These are phyloP conservation scores for Pegoplata infirma DNA, from an alignment of 2,888 invertebrate genomes.

Conservation along the genomic window DNA sequence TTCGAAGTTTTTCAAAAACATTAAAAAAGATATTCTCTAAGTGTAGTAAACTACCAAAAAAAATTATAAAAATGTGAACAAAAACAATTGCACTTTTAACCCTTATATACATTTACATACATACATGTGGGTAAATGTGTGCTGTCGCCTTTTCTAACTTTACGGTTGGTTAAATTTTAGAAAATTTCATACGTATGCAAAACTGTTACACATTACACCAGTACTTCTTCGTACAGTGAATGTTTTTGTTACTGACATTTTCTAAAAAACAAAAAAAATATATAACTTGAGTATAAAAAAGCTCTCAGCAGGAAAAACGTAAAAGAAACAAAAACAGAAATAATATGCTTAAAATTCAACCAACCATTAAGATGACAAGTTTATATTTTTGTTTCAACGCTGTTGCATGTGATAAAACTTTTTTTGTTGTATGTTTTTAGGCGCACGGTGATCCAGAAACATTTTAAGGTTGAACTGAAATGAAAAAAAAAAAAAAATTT, in stretches of 20 bases:
- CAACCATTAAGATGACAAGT: constrained; percentile 2
- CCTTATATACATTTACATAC: too few relatives aligned
- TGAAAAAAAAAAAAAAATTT: too few relatives aligned
- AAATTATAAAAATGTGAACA: too few relatives aligned
- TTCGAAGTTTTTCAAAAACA: too few relatives aligned
- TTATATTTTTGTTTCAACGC: background rate
- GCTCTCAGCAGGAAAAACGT: constrained; percentile 6
- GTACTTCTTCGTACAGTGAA: too few relatives aligned
- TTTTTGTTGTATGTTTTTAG: background rate
- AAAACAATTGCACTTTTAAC: too few relatives aligned
- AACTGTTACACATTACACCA: background rate
- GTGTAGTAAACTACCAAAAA: too few relatives aligned
- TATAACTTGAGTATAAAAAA: background rate
- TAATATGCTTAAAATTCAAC: background rate
- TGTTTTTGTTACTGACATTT: constrained; percentile 1
- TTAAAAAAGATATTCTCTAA: background rate
- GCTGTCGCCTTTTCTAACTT: background rate
- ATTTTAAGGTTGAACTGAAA: too few relatives aligned
- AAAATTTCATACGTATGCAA: background rate
- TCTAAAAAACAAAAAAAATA: background rate
- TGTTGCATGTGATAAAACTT: background rate
- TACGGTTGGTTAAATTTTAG: background rate
- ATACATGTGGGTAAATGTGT: background rate
- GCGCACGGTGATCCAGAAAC: too few relatives aligned
- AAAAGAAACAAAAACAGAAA: constrained; percentile 9